Conservation (phyloP, 2,113 vertebrate genomes). For the Plectropomus leopardus region DNA sequence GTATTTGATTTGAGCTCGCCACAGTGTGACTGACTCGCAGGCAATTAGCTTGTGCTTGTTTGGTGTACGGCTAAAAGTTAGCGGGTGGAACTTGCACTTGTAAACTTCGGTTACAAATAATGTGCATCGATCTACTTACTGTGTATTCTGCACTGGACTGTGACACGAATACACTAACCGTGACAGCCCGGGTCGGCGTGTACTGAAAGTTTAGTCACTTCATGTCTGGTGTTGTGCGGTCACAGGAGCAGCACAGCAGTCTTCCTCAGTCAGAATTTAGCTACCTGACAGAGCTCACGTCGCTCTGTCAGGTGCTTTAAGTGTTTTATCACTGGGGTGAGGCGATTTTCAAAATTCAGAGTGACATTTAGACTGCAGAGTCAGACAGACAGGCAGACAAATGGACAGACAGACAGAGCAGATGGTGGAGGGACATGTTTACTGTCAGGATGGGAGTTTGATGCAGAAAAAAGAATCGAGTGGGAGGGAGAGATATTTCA, state of each 20-base stretch:
- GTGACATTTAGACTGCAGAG: slow-evolving; percentile 29
- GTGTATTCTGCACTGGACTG: too few relatives aligned
- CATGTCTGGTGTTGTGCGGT: too few relatives aligned
- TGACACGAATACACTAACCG: too few relatives aligned
- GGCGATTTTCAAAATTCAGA: slow-evolving; percentile 5
- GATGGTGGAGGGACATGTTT: slow-evolving; percentile 55
- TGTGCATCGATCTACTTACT: too few relatives aligned
- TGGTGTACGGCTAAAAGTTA: too few relatives aligned
- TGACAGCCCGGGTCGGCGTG: too few relatives aligned
- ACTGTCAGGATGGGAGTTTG: slow-evolving; percentile 44
- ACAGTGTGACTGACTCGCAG: too few relatives aligned
- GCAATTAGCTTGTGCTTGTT: too few relatives aligned
- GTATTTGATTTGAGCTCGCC: too few relatives aligned
- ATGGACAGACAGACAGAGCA: slow-evolving; percentile 39
- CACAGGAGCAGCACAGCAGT: too few relatives aligned
- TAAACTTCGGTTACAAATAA: too few relatives aligned
- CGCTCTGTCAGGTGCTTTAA: neutral
- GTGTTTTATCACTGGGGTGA: slow-evolving; percentile 12
- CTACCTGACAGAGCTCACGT: neutral
- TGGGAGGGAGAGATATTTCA: slow-evolving; percentile 42
- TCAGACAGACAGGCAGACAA: slow-evolving; percentile 3
- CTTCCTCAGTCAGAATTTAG: neutral
- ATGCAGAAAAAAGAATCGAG: slow-evolving; percentile 10
- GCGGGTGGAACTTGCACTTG: neutral
- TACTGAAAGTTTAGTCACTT: too few relatives aligned